These are phyloP conservation scores for Agrenia bidenticulata DNA, from an alignment of 2,888 invertebrate species.

Conservation along the genomic window DNA sequence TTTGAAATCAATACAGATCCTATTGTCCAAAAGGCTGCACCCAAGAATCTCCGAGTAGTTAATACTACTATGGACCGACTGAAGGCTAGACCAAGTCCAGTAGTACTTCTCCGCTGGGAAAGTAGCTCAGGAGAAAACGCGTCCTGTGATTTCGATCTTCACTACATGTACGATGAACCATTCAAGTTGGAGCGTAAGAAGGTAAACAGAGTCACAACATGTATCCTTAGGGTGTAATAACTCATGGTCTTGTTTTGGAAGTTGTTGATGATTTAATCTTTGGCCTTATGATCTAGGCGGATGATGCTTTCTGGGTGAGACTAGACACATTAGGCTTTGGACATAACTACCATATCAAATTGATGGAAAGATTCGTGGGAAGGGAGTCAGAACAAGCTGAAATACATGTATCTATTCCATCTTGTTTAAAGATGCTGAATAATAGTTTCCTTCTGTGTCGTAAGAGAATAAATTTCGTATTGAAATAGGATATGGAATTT, in stretches of 20 bases:
- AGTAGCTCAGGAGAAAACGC: slow-evolving; percentile 44
- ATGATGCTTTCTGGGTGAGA: slow-evolving; percentile 41
- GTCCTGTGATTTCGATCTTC: slow-evolving; percentile 41
- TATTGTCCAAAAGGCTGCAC: background rate
- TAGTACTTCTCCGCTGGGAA: slow-evolving; percentile 37
- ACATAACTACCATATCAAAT: slow-evolving; percentile 25
- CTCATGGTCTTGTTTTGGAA: background rate
- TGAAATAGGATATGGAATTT: background rate
- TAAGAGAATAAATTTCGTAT: slow-evolving; percentile 18
- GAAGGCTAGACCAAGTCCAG: slow-evolving; percentile 24
- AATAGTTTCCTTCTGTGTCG: slow-evolving; percentile 39
- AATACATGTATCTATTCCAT: slow-evolving; percentile 23
- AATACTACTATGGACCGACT: slow-evolving; percentile 14
- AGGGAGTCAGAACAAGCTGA: slow-evolving; percentile 3
- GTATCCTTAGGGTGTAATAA: too few species aligned
- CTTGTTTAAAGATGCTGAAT: slow-evolving; percentile 32
- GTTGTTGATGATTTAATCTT: background rate
- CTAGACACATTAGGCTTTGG: slow-evolving; percentile 22
- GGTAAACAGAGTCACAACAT: background rate
- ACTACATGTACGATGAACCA: slow-evolving; percentile 39
- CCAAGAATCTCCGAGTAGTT: slow-evolving; percentile 25
- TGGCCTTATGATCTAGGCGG: slow-evolving; percentile 15
- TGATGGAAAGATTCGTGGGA: slow-evolving; percentile 34
- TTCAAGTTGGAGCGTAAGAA: slow-evolving; percentile 21
- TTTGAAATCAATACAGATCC: background rate